A percentile compares a stretch with the other conserved stretches of the same genome.
These are phyloP conservation scores for Myiotriccus ornatus DNA, from an alignment of 2,797 vertebrate genomes.

Conservation along the genomic window DNA sequence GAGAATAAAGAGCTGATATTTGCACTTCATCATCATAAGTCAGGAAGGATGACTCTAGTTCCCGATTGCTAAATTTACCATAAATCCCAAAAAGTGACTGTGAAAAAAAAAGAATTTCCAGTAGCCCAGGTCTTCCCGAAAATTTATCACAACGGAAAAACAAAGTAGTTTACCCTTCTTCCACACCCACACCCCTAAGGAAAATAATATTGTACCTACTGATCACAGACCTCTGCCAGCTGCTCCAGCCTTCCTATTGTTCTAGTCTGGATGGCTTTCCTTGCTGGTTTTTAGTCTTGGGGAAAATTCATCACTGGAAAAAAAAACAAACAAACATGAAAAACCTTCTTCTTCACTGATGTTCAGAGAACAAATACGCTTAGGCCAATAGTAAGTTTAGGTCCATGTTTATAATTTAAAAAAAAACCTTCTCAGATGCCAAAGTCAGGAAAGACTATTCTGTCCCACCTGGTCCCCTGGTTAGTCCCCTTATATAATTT, in stretches of 20 bases:
- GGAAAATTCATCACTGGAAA: not conserved
- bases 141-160: slow-evolving; percentile 38
- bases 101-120: slow-evolving; percentile 3
- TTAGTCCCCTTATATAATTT: not conserved
- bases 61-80: slow-evolving; percentile 10
- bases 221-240: not conserved
- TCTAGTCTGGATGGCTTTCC: not conserved
- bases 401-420: not conserved
- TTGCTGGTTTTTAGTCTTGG: not conserved
- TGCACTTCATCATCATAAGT: slow-evolving; percentile 46
- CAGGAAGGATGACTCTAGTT: slow-evolving; percentile 54
- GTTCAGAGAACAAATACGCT: not conserved
- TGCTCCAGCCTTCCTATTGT: not conserved
- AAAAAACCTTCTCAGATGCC: not conserved
- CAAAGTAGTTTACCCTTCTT: not conserved
- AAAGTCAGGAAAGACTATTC: not conserved
- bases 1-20: slow-evolving; percentile 49
- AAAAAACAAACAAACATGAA: not conserved
- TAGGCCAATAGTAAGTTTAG: not conserved
- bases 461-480: not conserved
- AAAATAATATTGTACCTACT: slow-evolving; percentile 39
- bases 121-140: slow-evolving; percentile 19
- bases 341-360: not conserved
- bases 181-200: not conserved
- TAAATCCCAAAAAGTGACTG: slow-evolving; percentile 20